These are phyloP conservation scores for Athalia cordata DNA, from an alignment of 2,888 invertebrate genomes.

Conservation along the genomic window DNA sequence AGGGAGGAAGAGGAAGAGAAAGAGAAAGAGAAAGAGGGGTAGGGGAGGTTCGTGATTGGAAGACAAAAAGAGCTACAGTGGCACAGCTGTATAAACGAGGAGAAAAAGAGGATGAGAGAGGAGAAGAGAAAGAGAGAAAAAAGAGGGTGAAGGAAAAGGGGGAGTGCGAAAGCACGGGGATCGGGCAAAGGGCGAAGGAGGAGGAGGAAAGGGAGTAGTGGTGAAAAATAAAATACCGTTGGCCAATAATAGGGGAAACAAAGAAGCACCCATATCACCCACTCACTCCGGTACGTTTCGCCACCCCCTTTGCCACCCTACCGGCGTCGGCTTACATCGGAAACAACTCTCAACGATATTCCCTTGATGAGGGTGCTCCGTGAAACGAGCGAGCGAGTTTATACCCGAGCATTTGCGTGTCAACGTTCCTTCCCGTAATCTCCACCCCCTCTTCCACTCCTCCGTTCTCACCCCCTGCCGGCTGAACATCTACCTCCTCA, in stretches of 20 bases:
- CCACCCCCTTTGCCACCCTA: conserved; percentile 26
- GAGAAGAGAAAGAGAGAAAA: conserved; percentile 13
- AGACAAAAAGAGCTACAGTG: conserved; percentile 36
- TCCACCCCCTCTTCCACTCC: conserved; percentile 31
- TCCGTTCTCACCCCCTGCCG: conserved; percentile 18
- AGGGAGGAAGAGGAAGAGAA: no score
- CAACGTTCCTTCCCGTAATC: conserved; percentile 21
- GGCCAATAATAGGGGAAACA: conserved; percentile 48
- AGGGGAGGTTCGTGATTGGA: conserved; percentile 30
- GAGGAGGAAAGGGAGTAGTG: conserved; percentile 31
- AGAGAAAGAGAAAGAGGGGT: no score
- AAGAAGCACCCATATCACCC: conserved; percentile 21
- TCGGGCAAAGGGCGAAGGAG: conserved; percentile 24
- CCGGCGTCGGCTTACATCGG: conserved; percentile 44
- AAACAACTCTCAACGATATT: conserved; percentile 42
- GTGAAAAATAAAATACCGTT: conserved; percentile 45
- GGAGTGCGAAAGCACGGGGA: neutral
- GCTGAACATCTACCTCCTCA: no score
- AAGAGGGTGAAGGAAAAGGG: neutral
- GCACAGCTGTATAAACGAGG: neutral
- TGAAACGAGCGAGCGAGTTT: conserved; percentile 20
- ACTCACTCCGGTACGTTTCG: no score
- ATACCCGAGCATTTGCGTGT: conserved; percentile 39
- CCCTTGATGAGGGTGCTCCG: conserved; percentile 39
- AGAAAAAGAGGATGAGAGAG: conserved; percentile 1